phyloP scores from a whole-genome alignment of 1,140 invertebrate species.

The Mizuhopecten yessoensis region DNA sequence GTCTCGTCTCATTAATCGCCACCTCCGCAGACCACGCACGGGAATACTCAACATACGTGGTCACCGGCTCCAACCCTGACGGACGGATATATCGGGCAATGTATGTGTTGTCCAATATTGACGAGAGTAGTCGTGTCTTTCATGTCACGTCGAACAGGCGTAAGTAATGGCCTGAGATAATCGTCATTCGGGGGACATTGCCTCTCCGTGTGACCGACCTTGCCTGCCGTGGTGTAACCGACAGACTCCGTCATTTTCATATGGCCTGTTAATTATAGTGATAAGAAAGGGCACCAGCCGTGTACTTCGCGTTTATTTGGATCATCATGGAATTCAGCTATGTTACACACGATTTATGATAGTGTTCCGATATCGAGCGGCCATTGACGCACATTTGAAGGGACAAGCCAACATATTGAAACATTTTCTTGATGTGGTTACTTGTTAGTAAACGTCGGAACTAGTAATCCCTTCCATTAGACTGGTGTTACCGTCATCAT shows the following conservation, averaged over 20 bases:
- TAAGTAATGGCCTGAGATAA: background rate
- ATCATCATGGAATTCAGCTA: slow-evolving; percentile 33
- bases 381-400: background rate
- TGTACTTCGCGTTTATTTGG: slow-evolving; percentile 9
- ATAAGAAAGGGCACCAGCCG: slow-evolving; percentile 12
- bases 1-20: too few relatives aligned
- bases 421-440: background rate
- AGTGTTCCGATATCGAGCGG: background rate
- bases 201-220: background rate
- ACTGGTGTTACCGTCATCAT: background rate
- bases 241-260: slow-evolving; percentile 26
- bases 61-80: too few relatives aligned
- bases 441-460: background rate
- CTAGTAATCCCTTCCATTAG: background rate
- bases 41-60: too few relatives aligned
- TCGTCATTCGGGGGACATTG: background rate
- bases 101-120: background rate
- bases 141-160: background rate
- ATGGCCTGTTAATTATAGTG: slow-evolving; percentile 33
- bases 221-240: slow-evolving; percentile 9
- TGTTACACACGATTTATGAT: slow-evolving; percentile 20
- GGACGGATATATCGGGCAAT: background rate
- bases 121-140: background rate
- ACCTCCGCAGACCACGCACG: too few relatives aligned
- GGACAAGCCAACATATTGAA: background rate